Conservation (phyloP, 2,113 vertebrate species). For the Pomatorhinus ruficollis region DNA sequence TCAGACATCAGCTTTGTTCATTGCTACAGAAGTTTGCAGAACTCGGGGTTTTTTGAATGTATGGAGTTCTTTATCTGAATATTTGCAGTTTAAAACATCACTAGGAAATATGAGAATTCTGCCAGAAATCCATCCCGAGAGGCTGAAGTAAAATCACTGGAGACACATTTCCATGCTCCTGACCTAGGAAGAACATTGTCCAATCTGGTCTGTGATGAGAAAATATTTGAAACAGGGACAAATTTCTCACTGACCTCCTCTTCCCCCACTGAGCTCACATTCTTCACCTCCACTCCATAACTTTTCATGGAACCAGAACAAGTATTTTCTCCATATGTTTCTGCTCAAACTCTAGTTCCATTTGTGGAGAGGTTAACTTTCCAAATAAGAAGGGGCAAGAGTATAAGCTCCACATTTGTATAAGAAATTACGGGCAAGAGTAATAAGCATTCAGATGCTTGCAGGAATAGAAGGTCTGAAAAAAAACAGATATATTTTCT, state of each 20-base stretch:
- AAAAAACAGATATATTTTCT: not conserved
- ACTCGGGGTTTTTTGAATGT: not conserved
- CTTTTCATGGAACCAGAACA: not conserved
- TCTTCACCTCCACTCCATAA: conserved; percentile 39
- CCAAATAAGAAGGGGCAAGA: not conserved
- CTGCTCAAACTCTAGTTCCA: conserved; percentile 1
- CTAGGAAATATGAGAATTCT: not conserved
- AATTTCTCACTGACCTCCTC: conserved; percentile 50
- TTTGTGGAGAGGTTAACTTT: conserved; percentile 32
- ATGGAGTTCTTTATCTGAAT: conserved; percentile 11
- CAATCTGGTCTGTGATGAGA: not conserved
- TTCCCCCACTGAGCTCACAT: conserved; percentile 10
- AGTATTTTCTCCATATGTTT: conserved; percentile 46
- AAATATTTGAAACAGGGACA: conserved; percentile 50
- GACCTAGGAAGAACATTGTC: not conserved
- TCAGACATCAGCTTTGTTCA: not conserved
- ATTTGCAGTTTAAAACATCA: not conserved
- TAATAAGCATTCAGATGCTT: not conserved
- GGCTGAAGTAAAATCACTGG: not conserved
- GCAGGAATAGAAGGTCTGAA: not conserved
- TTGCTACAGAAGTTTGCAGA: not conserved
- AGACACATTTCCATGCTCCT: not conserved
- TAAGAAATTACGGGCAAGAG: not conserved
- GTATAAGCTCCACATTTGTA: not conserved
- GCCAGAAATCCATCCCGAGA: not conserved